Base-by-base conservation (phyloP, 1,140 invertebrate genomes). In the Neuroterus valhalla region DNA sequence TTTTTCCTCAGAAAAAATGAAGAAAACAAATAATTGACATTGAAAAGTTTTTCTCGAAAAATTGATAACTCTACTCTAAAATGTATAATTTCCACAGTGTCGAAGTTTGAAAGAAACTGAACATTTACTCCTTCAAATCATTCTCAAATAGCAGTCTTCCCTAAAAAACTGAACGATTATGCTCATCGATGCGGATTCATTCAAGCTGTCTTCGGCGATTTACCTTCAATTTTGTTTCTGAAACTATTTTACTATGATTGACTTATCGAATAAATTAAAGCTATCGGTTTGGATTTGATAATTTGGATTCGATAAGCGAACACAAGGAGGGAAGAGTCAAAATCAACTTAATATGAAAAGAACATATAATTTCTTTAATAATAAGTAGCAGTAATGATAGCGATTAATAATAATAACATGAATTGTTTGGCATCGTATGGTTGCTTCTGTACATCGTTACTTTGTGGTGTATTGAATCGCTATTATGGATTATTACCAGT, bases 341-440 rank as follows among this genome's bases (percentile, higher is more conserved):
- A 70, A 66, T 75, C 69, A 79, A 67, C 52, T 72, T 74, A 79
- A 84, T 77, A 80, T 84, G 81, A 85, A 86, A 86, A 83, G 83
- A 81, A 82, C 71, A 68, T 87, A 76, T 83, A 85, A 87, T 87
- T 69, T 81, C 70, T 79, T 84, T 81, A 68, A 83, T 79, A 81
- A 75, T 76, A 76, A 31, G 79, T 79, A 74, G 75, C 71, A 50
- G 74, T 76, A 78, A 79, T 84, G 75, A 81, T 81, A 82, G 73
- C 74, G 74, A 81, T 81, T 82, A 48, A 79, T 84, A 85, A 79
- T 87, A 85, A 82, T 86, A 86, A 86, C 83, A 83, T 87, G 78
- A 86, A 85, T 87, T 85, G 87, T 88, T 88, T 88, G 86, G 87
- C 84, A 88, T 88, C 85, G 87, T 87, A 86, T 85, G 81, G 82